Base-by-base conservation (phyloP, 1,140 invertebrate genomes). In the Plectus sambesii region DNA sequence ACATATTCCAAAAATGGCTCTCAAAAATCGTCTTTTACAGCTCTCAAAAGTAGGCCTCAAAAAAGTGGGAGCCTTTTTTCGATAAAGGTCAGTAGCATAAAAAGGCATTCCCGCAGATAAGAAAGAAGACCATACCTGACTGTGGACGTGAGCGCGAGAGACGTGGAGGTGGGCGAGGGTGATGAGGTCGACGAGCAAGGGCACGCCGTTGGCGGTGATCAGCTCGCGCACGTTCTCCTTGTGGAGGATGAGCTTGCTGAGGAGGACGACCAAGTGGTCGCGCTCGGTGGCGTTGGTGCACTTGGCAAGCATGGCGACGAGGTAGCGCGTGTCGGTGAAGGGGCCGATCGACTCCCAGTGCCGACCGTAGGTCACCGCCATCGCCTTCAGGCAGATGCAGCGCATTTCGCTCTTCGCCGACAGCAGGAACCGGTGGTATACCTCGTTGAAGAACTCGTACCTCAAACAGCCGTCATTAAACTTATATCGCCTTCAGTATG, bases 371-470 rank as follows among this genome's bases (percentile, higher is more conserved):
- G 98, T 90, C 59, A 98, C 89, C 6, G 87, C 81, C 85, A 98
- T 90, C 5, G 92, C 90, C 55, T 76, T 74, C 25, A 99, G 74
- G 69, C 93, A 98, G 79, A 92, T 85, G 65, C 82, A 83, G 62
- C 84, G 84, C 86, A 98, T 82, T 76, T 87, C 82, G 72, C 84
- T 75, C 79, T 89, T 79, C 69, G 83, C 80, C 8, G 85, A 85
- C 38, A 93, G 78, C 55, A 99, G 75, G 69, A 98, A 98, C 52
- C 90, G 79, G 70, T 98, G 90, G 70, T 98, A 99, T 5, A 99
- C 75, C 69, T 96, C 89, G 74, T 96, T 94, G 75, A 99, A 98
- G 74, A 99, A 96, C 71, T 93, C 86, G 68, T 87, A 82, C 22
- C 84, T 86, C 61, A 42, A 76, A 76, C 58, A 47, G 45, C 33